A percentile compares a stretch with the other conserved stretches of the same genome.
Evolutionary conservation across 2,888 invertebrate species (phyloP).

Genomic region (Bellardia pandia): DNA sequence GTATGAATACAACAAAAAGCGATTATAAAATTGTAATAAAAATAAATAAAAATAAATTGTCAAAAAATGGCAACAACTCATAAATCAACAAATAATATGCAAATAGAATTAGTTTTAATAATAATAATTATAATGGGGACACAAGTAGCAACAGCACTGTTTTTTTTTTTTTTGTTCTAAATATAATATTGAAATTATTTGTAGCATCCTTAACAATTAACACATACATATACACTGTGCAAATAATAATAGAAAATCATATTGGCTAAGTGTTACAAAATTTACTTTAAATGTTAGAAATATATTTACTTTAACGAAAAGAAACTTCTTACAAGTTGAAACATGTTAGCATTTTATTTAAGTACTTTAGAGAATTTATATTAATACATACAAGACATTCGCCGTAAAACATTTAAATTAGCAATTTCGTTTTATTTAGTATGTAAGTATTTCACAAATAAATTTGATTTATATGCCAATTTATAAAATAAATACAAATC

Average conservation of each 20-base stretch:
- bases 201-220: conserved; percentile 53
- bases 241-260: conserved; percentile 34
- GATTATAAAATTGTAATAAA: conserved; percentile 72
- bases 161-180: neutral
- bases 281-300: too few relatives aligned
- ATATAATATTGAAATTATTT: conserved; percentile 50
- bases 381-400: too few relatives aligned
- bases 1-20: conserved; percentile 46
- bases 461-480: conserved; percentile 20
- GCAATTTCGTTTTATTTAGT: neutral
- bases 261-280: neutral
- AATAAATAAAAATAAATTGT: conserved; percentile 73
- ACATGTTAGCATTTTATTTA: too few relatives aligned
- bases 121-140: conserved; percentile 58
- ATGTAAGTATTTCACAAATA: neutral
- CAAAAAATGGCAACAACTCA: conserved; percentile 72
- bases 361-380: too few relatives aligned
- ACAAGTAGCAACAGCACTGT: conserved; percentile 43
- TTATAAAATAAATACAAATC: conserved; percentile 5
- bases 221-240: neutral
- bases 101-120: conserved; percentile 73
- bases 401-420: neutral
- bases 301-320: too few relatives aligned
- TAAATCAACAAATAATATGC: conserved; percentile 73
- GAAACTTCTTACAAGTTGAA: too few relatives aligned